Conservation (phyloP, 2,888 invertebrate genomes). For the Oegoconia quadripuncta region DNA sequence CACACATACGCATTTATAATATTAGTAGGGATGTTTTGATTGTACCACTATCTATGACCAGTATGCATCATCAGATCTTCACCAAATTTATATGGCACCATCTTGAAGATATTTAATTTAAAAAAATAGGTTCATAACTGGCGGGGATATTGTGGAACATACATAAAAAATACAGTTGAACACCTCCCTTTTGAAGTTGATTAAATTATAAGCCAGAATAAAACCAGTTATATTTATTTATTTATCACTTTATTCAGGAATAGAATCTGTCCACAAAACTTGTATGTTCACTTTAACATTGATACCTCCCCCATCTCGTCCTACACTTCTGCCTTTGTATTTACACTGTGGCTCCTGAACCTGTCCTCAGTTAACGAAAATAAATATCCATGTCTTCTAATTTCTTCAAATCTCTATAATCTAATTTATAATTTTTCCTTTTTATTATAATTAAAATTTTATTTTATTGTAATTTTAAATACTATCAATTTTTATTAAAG, state of each 20-base stretch:
- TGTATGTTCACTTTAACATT: no score
- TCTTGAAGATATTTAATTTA: no score
- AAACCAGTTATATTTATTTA: not conserved
- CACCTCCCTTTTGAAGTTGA: no score
- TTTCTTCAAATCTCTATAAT: slow-evolving; percentile 41
- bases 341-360: slow-evolving; percentile 32
- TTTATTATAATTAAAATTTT: slow-evolving; percentile 38
- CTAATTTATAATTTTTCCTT: slow-evolving; percentile 45
- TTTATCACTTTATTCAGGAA: slow-evolving; percentile 64
- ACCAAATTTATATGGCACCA: no score
- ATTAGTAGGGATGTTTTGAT: no score
- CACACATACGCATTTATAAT: no score
- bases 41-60: no score
- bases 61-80: no score
- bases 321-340: slow-evolving; percentile 26
- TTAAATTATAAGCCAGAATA: no score
- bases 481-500: slow-evolving; percentile 23
- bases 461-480: slow-evolving; percentile 26
- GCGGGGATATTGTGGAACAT: no score
- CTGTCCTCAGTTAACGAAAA: slow-evolving; percentile 54
- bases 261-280: slow-evolving; percentile 65
- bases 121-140: no score
- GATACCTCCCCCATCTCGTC: slow-evolving; percentile 22
- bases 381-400: slow-evolving; percentile 52
- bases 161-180: no score